These are phyloP conservation scores for Elephas maximus DNA, from an alignment of 2,113 vertebrate genomes.

Conservation along the genomic window DNA sequence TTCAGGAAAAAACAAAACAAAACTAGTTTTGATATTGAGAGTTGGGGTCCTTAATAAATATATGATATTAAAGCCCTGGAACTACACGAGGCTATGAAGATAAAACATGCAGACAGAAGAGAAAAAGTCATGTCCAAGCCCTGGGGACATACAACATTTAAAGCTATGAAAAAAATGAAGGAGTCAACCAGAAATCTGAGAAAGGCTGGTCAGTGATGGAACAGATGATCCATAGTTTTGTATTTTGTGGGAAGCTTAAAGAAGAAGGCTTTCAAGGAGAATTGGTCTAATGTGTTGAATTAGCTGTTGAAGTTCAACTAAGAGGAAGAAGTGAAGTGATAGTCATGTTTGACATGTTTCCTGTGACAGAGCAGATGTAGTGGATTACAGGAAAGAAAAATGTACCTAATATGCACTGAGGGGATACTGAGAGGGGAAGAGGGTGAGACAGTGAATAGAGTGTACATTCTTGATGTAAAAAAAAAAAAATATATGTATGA, in stretches of 20 bases:
- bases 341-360: background rate
- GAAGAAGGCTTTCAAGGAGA: background rate
- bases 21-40: background rate
- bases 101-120: background rate
- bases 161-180: background rate
- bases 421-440: no score
- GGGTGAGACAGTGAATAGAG: no score
- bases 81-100: background rate
- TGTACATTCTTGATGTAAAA: no score
- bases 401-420: no score
- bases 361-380: background rate
- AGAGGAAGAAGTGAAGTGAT: background rate
- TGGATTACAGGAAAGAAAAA: background rate
- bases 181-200: background rate
- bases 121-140: background rate
- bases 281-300: background rate
- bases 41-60: background rate
- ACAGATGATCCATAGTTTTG: background rate
- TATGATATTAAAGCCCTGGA: background rate
- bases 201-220: background rate
- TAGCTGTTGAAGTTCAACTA: background rate
- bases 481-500: no score
- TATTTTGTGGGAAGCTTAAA: background rate
- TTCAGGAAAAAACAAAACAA: background rate
- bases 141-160: background rate